These are phyloP conservation scores for Hoplodrina ambigua DNA, from an alignment of 2,888 invertebrate genomes.

Conservation along the genomic window DNA sequence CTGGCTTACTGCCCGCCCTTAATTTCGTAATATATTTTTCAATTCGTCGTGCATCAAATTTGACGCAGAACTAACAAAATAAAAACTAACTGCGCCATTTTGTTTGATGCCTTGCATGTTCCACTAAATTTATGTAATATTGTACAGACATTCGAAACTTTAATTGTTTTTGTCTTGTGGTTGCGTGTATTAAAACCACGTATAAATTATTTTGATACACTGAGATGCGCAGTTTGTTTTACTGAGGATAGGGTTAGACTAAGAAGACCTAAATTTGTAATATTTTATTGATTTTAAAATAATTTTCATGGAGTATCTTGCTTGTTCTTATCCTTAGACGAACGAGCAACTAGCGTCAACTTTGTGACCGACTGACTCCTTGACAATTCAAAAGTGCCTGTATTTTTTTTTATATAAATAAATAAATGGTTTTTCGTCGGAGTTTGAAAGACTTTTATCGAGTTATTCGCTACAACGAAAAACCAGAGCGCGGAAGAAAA, in stretches of 20 bases:
- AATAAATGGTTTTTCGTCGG: too few species aligned
- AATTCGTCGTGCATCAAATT: conserved; percentile 15
- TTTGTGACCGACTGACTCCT: too few species aligned
- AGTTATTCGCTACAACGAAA: too few species aligned
- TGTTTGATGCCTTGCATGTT: conserved; percentile 20
- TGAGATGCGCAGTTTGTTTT: conserved; percentile 11
- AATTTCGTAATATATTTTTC: background rate
- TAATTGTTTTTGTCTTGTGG: conserved; percentile 29
- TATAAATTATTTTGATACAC: conserved; percentile 21
- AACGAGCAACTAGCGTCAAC: too few species aligned
- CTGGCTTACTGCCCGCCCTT: too few species aligned
- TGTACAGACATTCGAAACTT: conserved; percentile 31
- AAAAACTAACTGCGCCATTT: background rate
- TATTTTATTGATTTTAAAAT: too few species aligned
- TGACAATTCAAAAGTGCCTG: too few species aligned
- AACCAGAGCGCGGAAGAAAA: too few species aligned
- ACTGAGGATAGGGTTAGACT: background rate
- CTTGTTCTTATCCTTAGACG: too few species aligned
- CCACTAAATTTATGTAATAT: conserved; percentile 7
- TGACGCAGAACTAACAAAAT: conserved; percentile 6
- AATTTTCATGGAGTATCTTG: too few species aligned
- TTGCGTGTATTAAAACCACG: conserved; percentile 32
- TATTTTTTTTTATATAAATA: too few species aligned
- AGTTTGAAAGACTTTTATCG: too few species aligned
- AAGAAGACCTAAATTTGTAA: background rate